Percentiles rank a stretch among this genome's conserved stretches.
phyloP scores from a whole-genome alignment of 2,113 vertebrate genomes.

The Campylomormyrus numenius region DNA sequence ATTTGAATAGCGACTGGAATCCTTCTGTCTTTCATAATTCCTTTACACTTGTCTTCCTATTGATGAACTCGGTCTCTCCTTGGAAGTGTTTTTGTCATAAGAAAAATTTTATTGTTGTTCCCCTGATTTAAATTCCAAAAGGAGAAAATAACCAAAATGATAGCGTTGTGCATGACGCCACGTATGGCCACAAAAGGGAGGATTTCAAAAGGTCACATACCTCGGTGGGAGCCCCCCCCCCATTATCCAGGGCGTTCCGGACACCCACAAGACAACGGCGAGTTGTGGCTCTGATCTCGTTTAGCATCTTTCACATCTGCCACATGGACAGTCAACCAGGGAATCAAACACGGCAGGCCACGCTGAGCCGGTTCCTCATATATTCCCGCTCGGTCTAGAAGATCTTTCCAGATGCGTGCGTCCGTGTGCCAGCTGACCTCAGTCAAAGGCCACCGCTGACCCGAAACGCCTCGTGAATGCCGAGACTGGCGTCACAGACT shows the following conservation, averaged over 20 bases:
- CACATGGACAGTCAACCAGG: background rate
- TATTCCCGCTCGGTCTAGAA: background rate
- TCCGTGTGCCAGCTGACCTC: background rate
- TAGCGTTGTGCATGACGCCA: conserved; percentile 51
- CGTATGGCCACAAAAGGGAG: conserved; percentile 38
- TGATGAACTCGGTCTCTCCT: conserved; percentile 36
- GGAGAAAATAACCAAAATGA: conserved; percentile 44
- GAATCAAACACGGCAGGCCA: background rate
- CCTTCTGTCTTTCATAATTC: conserved; percentile 23
- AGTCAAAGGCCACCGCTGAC: background rate
- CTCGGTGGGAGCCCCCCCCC: conserved; percentile 36
- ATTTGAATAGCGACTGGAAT: background rate
- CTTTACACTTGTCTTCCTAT: conserved; percentile 15
- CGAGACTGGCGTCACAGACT: background rate
- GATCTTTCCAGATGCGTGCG: background rate
- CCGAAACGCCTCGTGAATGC: background rate
- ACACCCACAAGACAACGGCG: conserved; percentile 31
- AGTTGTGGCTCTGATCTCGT: background rate
- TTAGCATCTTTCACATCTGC: conserved; percentile 2
- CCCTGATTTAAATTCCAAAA: conserved; percentile 44
- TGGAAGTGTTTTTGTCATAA: conserved; percentile 37
- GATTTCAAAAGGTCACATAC: conserved; percentile 55
- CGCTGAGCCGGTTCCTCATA: background rate
- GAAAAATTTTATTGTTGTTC: conserved; percentile 47
- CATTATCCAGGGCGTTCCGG: conserved; percentile 35